phyloP scores from a whole-genome alignment of 2,797 vertebrate genomes.

The Spinibarbus caldwelli region DNA sequence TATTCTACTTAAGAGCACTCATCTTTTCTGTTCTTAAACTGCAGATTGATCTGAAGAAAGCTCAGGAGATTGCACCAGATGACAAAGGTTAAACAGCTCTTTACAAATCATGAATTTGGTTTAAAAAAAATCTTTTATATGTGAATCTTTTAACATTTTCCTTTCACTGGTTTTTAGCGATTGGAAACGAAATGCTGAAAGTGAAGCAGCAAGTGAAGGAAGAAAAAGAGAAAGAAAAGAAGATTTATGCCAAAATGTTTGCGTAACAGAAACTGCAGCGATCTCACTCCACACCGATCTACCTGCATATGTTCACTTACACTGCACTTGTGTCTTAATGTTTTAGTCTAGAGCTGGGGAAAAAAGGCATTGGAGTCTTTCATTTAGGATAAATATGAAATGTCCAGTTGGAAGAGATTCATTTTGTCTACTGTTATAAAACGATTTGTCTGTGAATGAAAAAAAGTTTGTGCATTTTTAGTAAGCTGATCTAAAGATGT shows the following conservation, averaged over 20 bases:
- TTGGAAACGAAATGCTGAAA: slow-evolving; percentile 89
- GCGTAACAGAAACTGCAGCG: slow-evolving; percentile 73
- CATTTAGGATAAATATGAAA: neutral
- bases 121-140: neutral
- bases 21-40: slow-evolving; percentile 54
- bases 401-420: slow-evolving; percentile 21
- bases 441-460: slow-evolving; percentile 31
- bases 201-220: slow-evolving; percentile 94
- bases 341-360: neutral
- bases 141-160: neutral
- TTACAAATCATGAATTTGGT: neutral
- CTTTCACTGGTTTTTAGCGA: slow-evolving; percentile 76
- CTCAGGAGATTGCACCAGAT: slow-evolving; percentile 89
- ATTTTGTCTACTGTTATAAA: slow-evolving; percentile 23
- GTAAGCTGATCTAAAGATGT: neutral
- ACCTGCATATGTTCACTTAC: slow-evolving; percentile 9
- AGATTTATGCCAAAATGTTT: slow-evolving; percentile 97
- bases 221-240: slow-evolving; percentile 95
- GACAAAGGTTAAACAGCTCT: slow-evolving; percentile 87
- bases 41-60: slow-evolving; percentile 93
- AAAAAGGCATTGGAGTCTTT: slow-evolving; percentile 5
- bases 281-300: neutral
- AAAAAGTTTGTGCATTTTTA: slow-evolving; percentile 16
- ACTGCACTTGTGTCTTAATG: slow-evolving; percentile 12
- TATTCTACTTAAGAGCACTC: neutral